A percentile compares a stretch with the other conserved stretches of the same genome.
Evolutionary conservation across 2,797 vertebrate species (phyloP).

Genomic region (Rhyacichthys aspro): DNA sequence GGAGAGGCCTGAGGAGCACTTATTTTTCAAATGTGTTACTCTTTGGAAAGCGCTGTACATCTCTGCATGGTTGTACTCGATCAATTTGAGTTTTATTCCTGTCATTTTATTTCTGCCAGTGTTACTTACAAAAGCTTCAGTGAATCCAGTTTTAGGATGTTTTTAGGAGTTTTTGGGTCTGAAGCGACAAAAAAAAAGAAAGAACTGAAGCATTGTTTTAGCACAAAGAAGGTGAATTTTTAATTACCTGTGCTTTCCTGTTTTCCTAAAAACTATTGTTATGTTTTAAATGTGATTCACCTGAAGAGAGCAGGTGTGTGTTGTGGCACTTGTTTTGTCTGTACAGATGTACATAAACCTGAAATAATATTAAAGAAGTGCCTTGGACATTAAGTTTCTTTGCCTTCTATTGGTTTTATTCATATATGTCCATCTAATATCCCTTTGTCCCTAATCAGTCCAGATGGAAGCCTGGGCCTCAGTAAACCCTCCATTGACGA

Average conservation of each 20-base stretch:
- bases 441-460: too few relatives aligned
- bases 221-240: constrained; percentile 63
- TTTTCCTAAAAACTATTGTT: too few relatives aligned
- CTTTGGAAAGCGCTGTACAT: constrained; percentile 20
- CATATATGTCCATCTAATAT: too few relatives aligned
- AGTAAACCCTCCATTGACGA: too few relatives aligned
- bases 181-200: too few relatives aligned
- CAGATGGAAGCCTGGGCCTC: too few relatives aligned
- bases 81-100: constrained; percentile 38
- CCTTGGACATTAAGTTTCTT: constrained; percentile 64
- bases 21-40: not conserved
- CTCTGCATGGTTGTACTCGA: constrained; percentile 37
- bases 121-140: not conserved
- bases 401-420: too few relatives aligned
- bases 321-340: constrained; percentile 69
- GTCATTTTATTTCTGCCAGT: constrained; percentile 36
- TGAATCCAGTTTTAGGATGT: not conserved
- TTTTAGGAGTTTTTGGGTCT: not conserved
- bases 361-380: constrained; percentile 87
- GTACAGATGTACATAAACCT: constrained; percentile 95
- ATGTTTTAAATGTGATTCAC: constrained; percentile 71
- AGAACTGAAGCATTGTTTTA: constrained; percentile 63
- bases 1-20: too few relatives aligned
- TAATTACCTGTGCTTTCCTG: constrained; percentile 35
- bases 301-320: constrained; percentile 81